Evolutionary conservation across 2,113 vertebrate species (phyloP).

Genomic region (Oreocharis arfaki): DNA sequence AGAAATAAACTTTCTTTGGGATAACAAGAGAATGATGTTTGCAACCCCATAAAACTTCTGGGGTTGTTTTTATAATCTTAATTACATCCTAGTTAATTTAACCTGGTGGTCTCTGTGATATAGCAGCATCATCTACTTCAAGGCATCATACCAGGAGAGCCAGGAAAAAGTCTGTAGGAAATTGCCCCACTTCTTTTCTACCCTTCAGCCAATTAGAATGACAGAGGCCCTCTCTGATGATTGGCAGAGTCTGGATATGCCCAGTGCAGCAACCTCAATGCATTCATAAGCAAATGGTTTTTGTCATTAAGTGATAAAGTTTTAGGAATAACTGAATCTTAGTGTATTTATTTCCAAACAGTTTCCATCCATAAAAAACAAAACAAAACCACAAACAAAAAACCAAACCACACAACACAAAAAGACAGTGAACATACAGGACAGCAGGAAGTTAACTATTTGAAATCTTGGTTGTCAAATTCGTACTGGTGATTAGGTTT

Average conservation of each 20-base stretch:
- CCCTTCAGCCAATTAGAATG: not conserved
- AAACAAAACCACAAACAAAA: not conserved
- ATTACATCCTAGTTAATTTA: not conserved
- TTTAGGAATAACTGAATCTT: not conserved
- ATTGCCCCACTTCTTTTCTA: not conserved
- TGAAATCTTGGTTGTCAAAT: not conserved
- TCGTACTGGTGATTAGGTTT: not conserved
- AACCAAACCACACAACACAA: not conserved
- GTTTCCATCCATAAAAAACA: not conserved
- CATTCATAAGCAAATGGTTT: not conserved
- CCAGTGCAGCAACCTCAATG: not conserved
- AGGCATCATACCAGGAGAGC: not conserved
- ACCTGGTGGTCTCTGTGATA: not conserved
- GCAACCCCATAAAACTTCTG: not conserved
- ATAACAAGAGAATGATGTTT: not conserved
- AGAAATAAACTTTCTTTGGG: not conserved
- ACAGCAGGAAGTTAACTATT: not conserved
- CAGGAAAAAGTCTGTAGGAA: not conserved
- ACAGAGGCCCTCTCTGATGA: not conserved
- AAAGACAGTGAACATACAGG: not conserved
- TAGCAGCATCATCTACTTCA: not conserved
- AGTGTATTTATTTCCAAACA: not conserved
- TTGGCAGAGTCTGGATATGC: not conserved
- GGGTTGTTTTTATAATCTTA: not conserved
- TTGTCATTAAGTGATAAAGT: not conserved